phyloP scores from a whole-genome alignment of 53 echinoderm and acorn worm species.

The Stichopus horrens region DNA sequence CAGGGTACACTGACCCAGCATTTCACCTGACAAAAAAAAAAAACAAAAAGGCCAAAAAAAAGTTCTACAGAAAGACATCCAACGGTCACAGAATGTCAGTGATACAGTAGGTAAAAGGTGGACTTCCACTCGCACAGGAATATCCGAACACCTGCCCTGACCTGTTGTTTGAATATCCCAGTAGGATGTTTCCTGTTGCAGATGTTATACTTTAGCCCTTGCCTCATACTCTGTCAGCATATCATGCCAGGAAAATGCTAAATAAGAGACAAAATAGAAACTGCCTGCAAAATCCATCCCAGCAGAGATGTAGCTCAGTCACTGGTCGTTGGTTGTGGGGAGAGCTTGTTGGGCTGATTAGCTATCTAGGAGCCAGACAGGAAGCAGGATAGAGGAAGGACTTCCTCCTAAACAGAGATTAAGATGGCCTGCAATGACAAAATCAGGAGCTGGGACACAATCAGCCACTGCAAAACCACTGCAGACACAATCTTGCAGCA shows the following conservation, averaged over 20 bases:
- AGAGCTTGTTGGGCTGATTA: slow-evolving; percentile 13
- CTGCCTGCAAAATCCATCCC: too few species aligned
- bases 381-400: slow-evolving; percentile 27
- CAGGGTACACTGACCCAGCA: not conserved
- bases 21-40: not conserved
- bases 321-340: not conserved
- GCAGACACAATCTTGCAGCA: too few species aligned
- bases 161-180: not conserved
- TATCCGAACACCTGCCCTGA: not conserved
- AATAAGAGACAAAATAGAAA: too few species aligned
- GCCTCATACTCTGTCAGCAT: too few species aligned
- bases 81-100: too few species aligned
- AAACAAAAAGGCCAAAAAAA: too few species aligned
- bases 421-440: not conserved
- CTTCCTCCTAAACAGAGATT: slow-evolving; percentile 25
- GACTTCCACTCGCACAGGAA: too few species aligned
- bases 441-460: not conserved
- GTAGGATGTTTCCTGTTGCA: not conserved
- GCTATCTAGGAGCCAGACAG: slow-evolving; percentile 38
- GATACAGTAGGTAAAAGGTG: too few species aligned
- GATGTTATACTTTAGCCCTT: not conserved
- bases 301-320: too few species aligned
- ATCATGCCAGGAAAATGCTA: too few species aligned
- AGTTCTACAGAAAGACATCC: too few species aligned
- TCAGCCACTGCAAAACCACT: too few species aligned